These are phyloP conservation scores for Anastrepha ludens DNA, from an alignment of 1,140 invertebrate genomes.

Conservation along the genomic window DNA sequence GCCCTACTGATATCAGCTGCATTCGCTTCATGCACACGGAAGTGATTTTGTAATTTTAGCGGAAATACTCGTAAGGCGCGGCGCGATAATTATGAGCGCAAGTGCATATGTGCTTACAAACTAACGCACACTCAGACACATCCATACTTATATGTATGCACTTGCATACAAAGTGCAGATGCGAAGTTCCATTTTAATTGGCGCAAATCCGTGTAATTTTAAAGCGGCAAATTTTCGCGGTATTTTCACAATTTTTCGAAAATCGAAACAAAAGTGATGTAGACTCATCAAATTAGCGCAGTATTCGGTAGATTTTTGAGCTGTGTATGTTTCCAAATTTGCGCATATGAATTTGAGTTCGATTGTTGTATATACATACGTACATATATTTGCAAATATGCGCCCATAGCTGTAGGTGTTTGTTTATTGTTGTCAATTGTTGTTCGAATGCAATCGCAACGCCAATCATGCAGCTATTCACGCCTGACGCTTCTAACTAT, in stretches of 20 bases:
- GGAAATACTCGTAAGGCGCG: slow-evolving; percentile 17
- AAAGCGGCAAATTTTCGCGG: not conserved
- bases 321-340: not conserved
- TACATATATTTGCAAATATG: no score
- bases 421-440: no score
- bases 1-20: not conserved
- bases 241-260: not conserved
- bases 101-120: not conserved
- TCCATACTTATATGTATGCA: no score
- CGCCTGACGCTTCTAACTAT: no score
- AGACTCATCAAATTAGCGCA: not conserved
- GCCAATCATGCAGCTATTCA: no score
- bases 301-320: not conserved
- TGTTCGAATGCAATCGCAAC: no score
- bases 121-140: not conserved
- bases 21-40: not conserved
- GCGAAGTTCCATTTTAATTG: not conserved
- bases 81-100: not conserved
- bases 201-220: not conserved
- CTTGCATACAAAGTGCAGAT: no score
- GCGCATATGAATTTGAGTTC: no score
- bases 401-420: no score
- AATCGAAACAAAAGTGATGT: not conserved
- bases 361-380: no score
- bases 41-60: slow-evolving; percentile 35